phyloP scores from a whole-genome alignment of 2,797 vertebrate genomes.

The Balearica regulorum region DNA sequence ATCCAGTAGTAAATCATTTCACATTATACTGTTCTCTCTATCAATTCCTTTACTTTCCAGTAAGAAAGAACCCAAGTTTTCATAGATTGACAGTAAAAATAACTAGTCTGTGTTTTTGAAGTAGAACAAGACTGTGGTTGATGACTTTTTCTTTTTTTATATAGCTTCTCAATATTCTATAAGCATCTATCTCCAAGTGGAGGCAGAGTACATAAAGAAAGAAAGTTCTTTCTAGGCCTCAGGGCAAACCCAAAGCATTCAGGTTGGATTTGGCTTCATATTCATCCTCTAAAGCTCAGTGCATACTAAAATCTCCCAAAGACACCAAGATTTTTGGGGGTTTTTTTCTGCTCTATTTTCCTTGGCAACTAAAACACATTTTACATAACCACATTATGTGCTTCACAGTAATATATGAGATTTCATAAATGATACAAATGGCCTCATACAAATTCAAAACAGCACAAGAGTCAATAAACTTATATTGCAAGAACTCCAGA shows the following conservation, averaged over 20 bases:
- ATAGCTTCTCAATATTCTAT: conserved; percentile 35
- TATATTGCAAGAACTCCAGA: conserved; percentile 27
- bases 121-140: not conserved
- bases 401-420: conserved; percentile 58
- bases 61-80: not conserved
- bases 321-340: not conserved
- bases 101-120: not conserved
- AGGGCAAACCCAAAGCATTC: conserved; percentile 51
- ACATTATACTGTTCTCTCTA: not conserved
- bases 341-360: conserved; percentile 19
- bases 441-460: conserved; percentile 65
- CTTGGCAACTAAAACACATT: conserved; percentile 35
- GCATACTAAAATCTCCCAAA: conserved; percentile 44
- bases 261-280: conserved; percentile 31
- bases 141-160: not conserved
- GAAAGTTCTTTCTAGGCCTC: conserved; percentile 53
- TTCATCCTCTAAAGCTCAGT: conserved; percentile 26
- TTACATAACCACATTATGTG: conserved; percentile 57
- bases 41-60: not conserved
- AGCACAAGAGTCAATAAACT: conserved; percentile 54
- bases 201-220: conserved; percentile 23
- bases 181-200: not conserved
- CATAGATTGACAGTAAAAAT: not conserved
- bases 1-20: not conserved
- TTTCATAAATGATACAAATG: conserved; percentile 62